phyloP scores from a whole-genome alignment of 2,888 invertebrate species.

The Atrina japonica region DNA sequence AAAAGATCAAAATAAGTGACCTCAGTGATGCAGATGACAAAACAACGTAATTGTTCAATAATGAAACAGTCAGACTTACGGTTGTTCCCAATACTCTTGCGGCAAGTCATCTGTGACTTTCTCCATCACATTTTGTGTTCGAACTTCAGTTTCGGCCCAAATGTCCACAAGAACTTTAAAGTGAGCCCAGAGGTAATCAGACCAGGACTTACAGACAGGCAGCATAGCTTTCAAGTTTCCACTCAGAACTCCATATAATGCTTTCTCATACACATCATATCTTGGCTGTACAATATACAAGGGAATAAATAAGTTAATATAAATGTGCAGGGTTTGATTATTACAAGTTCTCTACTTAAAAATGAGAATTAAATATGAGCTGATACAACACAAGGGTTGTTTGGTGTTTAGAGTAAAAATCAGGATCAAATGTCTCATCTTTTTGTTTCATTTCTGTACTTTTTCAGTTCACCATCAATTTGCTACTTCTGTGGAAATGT shows the following conservation, averaged over 20 bases:
- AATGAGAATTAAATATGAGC: too few relatives aligned
- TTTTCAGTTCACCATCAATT: too few relatives aligned
- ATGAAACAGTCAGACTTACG: slow-evolving; percentile 61
- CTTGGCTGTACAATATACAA: slow-evolving; percentile 61
- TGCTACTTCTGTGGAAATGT: too few relatives aligned
- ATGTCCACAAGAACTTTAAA: slow-evolving; percentile 87
- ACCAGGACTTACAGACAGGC: slow-evolving; percentile 90
- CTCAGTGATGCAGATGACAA: too few relatives aligned
- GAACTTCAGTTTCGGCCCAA: slow-evolving; percentile 90
- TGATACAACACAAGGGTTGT: too few relatives aligned
- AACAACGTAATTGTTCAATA: not conserved
- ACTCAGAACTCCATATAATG: slow-evolving; percentile 89
- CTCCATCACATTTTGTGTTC: slow-evolving; percentile 83
- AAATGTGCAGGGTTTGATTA: too few relatives aligned
- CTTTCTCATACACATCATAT: slow-evolving; percentile 81
- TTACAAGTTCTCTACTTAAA: too few relatives aligned
- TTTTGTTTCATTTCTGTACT: too few relatives aligned
- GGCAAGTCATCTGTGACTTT: slow-evolving; percentile 71
- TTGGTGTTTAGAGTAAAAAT: too few relatives aligned
- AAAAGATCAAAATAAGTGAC: too few relatives aligned
- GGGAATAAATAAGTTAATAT: not conserved
- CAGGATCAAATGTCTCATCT: too few relatives aligned
- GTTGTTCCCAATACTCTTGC: slow-evolving; percentile 70
- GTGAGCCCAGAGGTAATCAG: slow-evolving; percentile 94
- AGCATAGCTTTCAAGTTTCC: slow-evolving; percentile 91